Evolutionary conservation across 2,113 vertebrate species (phyloP).

Genomic region (Paracanthobrama guichenoti): DNA sequence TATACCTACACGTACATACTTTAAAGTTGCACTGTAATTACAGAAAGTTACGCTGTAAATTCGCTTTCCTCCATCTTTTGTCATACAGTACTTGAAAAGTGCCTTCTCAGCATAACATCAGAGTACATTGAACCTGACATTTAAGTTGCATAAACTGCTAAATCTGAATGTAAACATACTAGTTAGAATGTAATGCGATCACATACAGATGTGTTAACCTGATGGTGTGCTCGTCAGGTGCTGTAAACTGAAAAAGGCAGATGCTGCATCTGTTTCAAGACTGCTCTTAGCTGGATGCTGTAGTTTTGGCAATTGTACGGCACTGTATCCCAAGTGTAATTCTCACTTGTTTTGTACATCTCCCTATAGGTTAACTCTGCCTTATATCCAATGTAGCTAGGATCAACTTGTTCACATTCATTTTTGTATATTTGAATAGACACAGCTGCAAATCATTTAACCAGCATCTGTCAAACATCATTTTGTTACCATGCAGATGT

Average conservation of each 20-base stretch:
- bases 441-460: conserved; percentile 4
- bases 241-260: conserved; percentile 17
- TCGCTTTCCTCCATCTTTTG: background rate
- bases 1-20: no score
- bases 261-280: conserved; percentile 55
- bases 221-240: background rate
- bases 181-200: background rate
- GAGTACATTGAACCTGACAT: background rate
- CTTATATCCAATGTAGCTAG: background rate
- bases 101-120: background rate
- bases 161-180: background rate
- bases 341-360: background rate
- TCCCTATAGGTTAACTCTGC: background rate
- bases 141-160: background rate
- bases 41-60: no score
- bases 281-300: conserved; percentile 27
- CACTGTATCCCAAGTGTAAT: conserved; percentile 42
- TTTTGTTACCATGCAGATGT: background rate
- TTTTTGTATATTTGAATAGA: conserved; percentile 14
- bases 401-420: background rate
- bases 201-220: background rate
- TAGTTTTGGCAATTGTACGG: conserved; percentile 22
- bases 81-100: background rate
- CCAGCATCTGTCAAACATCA: conserved; percentile 9
- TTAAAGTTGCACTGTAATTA: no score